phyloP scores from a whole-genome alignment of 2,888 invertebrate species.

The Idaea aversata region DNA sequence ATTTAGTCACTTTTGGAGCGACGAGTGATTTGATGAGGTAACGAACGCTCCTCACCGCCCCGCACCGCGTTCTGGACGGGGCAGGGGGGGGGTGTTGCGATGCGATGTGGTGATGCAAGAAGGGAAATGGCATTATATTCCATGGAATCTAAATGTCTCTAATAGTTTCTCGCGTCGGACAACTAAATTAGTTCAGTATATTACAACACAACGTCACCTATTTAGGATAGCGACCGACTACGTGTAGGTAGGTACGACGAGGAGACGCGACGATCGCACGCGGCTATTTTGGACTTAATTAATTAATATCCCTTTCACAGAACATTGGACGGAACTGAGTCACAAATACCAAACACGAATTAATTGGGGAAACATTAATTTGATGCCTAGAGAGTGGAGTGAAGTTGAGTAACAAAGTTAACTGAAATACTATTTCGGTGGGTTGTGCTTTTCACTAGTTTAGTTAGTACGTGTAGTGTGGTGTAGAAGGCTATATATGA shows the following conservation, averaged over 20 bases:
- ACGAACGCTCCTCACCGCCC: not conserved
- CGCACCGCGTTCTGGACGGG: no score
- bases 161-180: not conserved
- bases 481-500: not conserved
- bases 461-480: not conserved
- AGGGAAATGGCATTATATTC: not conserved
- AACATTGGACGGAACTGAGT: not conserved
- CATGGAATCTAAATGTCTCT: not conserved
- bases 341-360: conserved; percentile 1
- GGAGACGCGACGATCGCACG: no score
- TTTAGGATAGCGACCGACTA: not conserved
- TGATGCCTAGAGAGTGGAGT: not conserved
- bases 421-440: not conserved
- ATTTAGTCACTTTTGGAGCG: conserved; percentile 25
- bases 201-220: not conserved
- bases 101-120: not conserved
- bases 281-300: not conserved
- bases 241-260: no score
- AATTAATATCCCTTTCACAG: not conserved
- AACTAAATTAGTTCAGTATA: not conserved
- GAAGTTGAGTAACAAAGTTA: not conserved
- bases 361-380: not conserved
- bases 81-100: no score
- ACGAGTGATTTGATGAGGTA: conserved; percentile 9
- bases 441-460: not conserved